phyloP scores from a whole-genome alignment of 1,140 invertebrate genomes.

The Rhyzopertha dominica region DNA sequence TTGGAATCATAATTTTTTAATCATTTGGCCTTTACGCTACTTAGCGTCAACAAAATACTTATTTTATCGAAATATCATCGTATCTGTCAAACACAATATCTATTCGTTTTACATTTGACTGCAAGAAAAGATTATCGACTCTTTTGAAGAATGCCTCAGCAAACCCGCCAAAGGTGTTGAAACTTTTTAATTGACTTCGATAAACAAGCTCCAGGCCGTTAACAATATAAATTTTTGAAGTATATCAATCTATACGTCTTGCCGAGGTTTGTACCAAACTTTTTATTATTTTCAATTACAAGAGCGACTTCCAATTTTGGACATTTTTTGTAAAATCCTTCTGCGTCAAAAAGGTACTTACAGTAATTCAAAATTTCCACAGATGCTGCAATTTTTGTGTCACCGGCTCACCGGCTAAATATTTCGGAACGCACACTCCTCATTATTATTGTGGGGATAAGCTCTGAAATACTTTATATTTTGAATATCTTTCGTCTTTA shows the following conservation, averaged over 20 bases:
- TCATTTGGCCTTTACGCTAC: conserved; percentile 20
- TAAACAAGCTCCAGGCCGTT: conserved; percentile 19
- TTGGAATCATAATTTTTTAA: conserved; percentile 25
- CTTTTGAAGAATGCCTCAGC: conserved; percentile 23
- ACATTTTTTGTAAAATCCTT: conserved; percentile 23
- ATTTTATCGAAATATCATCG: conserved; percentile 23
- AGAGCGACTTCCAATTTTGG: conserved; percentile 18
- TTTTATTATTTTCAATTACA: conserved; percentile 23
- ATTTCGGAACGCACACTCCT: conserved; percentile 2
- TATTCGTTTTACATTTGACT: conserved; percentile 17
- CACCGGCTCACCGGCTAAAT: conserved; percentile 16
- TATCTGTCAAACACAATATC: conserved; percentile 25
- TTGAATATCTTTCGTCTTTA: conserved; percentile 18
- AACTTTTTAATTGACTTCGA: conserved; percentile 21
- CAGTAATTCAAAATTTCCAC: conserved; percentile 20
- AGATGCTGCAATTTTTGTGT: conserved; percentile 22
- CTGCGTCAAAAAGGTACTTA: conserved; percentile 21
- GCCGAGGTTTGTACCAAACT: conserved; percentile 18
- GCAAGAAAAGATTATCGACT: conserved; percentile 17
- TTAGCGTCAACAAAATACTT: conserved; percentile 14
- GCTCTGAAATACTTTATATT: conserved; percentile 2
- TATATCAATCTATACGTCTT: conserved; percentile 18
- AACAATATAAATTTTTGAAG: conserved; percentile 19
- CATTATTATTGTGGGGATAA: conserved; percentile 4
- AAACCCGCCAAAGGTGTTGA: conserved; percentile 25